Evolutionary conservation across 2,113 vertebrate genomes (phyloP).

Genomic region (Trichomycterus rosablanca): DNA sequence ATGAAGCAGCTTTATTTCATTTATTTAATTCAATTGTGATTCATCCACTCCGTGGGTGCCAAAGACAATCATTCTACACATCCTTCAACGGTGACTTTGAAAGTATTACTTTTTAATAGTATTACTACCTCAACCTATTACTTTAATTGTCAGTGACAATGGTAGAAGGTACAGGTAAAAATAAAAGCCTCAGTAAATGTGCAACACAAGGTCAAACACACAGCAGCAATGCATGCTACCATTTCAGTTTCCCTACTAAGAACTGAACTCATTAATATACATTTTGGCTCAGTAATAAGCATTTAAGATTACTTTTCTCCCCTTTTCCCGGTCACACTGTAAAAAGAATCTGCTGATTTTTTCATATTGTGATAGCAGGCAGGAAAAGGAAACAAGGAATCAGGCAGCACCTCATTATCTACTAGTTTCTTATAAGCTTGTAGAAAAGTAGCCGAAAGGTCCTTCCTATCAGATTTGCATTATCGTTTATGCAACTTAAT

Average conservation of each 20-base stretch:
- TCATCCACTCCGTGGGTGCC: constrained; percentile 13
- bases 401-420: not conserved
- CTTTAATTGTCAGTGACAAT: not conserved
- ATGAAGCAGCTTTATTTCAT: constrained; percentile 21
- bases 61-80: constrained; percentile 6
- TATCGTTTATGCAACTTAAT: no score
- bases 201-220: no score
- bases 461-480: not conserved
- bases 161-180: not conserved
- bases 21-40: constrained; percentile 23
- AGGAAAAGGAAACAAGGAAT: not conserved
- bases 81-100: not conserved
- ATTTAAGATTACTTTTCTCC: no score
- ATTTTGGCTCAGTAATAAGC: no score
- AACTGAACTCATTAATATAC: no score
- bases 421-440: not conserved
- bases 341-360: no score
- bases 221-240: no score
- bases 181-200: no score
- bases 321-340: no score
- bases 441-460: no score
- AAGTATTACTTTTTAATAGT: constrained; percentile 3
- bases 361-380: not conserved
- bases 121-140: constrained; percentile 8
- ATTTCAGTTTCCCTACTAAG: no score